A percentile compares a stretch with the other conserved stretches of the same genome.
These are phyloP conservation scores for Orthosia gothica DNA, from an alignment of 2,888 invertebrate species.

Conservation along the genomic window DNA sequence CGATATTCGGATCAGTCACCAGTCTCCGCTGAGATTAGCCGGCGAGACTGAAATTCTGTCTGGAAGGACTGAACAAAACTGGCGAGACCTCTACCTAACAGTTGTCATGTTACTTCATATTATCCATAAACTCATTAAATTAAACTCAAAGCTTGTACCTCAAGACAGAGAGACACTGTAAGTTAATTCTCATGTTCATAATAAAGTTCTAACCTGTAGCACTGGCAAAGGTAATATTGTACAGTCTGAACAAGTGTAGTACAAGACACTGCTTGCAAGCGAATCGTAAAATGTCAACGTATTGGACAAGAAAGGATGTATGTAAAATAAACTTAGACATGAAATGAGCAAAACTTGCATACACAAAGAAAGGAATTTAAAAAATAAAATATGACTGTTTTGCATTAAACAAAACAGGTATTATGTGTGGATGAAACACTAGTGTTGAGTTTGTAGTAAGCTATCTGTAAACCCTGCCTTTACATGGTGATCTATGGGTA, in stretches of 20 bases:
- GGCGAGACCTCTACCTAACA: too few relatives aligned
- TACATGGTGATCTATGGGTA: too few relatives aligned
- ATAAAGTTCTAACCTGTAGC: conserved; percentile 33
- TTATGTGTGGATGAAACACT: too few relatives aligned
- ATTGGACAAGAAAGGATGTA: conserved; percentile 2
- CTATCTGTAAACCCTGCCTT: too few relatives aligned
- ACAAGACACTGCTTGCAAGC: conserved; percentile 19
- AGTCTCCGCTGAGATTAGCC: too few relatives aligned
- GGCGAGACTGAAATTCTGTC: too few relatives aligned
- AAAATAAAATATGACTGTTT: too few relatives aligned
- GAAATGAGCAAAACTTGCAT: neutral
- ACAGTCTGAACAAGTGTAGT: conserved; percentile 14
- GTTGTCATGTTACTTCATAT: neutral
- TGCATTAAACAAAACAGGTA: too few relatives aligned
- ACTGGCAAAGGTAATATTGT: conserved; percentile 26
- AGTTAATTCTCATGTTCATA: conserved; percentile 34
- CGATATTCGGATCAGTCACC: too few relatives aligned
- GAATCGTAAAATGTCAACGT: conserved; percentile 33
- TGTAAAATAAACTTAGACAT: neutral
- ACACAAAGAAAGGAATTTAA: too few relatives aligned
- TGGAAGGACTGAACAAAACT: too few relatives aligned
- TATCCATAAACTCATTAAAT: conserved; percentile 26
- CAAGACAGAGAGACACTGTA: conserved; percentile 1
- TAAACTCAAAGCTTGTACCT: conserved; percentile 9
- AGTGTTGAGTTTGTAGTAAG: too few relatives aligned